Percentiles rank a stretch among this genome's conserved stretches.
These are phyloP conservation scores for Champsocephalus gunnari DNA, from an alignment of 2,797 vertebrate genomes.

Conservation along the genomic window DNA sequence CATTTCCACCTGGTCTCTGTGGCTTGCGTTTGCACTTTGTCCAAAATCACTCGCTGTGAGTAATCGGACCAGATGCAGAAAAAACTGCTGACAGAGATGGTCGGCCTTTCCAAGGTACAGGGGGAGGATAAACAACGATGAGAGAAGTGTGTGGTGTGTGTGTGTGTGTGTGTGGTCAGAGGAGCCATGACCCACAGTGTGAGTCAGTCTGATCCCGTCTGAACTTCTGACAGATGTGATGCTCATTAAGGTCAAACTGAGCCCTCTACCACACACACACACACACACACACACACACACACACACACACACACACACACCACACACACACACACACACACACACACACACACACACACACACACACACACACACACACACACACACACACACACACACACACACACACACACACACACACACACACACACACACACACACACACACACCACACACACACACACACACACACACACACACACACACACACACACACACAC, in stretches of 20 bases:
- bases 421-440: too few relatives aligned
- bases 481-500: slow-evolving; percentile 11
- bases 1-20: slow-evolving; percentile 61
- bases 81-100: slow-evolving; percentile 66
- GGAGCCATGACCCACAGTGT: slow-evolving; percentile 35
- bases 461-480: not conserved
- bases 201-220: slow-evolving; percentile 14
- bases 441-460: too few relatives aligned
- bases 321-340: not conserved
- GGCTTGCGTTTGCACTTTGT: slow-evolving; percentile 61
- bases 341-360: too few relatives aligned
- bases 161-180: slow-evolving; percentile 16
- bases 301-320: slow-evolving; percentile 7
- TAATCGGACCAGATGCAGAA: slow-evolving; percentile 49
- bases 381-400: too few relatives aligned
- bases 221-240: slow-evolving; percentile 44
- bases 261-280: slow-evolving; percentile 1
- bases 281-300: not conserved
- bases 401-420: too few relatives aligned
- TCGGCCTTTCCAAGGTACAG: slow-evolving; percentile 45
- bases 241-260: slow-evolving; percentile 51
- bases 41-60: slow-evolving; percentile 40
- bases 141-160: slow-evolving; percentile 13
- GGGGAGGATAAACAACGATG: slow-evolving; percentile 60
- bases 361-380: too few relatives aligned